Conservation (phyloP, 2,797 vertebrate genomes). For the Trachops cirrhosus region DNA sequence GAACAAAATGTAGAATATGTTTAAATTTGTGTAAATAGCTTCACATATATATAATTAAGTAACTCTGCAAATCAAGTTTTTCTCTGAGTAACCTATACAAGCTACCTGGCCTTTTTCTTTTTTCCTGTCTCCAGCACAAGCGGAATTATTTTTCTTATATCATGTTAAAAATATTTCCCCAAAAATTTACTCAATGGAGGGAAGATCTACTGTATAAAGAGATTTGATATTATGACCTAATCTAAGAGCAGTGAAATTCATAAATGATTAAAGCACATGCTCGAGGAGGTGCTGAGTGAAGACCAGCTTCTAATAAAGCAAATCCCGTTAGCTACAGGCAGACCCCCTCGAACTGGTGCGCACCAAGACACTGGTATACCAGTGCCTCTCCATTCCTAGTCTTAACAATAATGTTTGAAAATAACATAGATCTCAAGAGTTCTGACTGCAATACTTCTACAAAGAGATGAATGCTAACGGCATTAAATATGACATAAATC, state of each 20-base stretch:
- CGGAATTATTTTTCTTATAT: slow-evolving; percentile 43
- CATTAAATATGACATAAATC: not conserved
- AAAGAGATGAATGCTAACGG: not conserved
- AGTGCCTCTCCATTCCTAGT: slow-evolving; percentile 37
- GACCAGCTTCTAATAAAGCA: slow-evolving; percentile 50
- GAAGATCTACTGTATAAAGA: slow-evolving; percentile 68
- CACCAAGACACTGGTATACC: slow-evolving; percentile 28
- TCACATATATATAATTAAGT: not conserved
- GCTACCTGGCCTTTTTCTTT: not conserved
- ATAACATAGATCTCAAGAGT: not conserved
- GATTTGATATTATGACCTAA: slow-evolving; percentile 57
- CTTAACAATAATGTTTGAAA: slow-evolving; percentile 33
- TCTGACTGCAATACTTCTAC: not conserved
- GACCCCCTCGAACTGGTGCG: not conserved
- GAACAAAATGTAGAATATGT: not conserved
- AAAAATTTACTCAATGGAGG: slow-evolving; percentile 67
- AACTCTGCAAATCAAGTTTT: not conserved
- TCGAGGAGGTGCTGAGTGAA: slow-evolving; percentile 67
- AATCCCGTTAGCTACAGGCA: slow-evolving; percentile 58
- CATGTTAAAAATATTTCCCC: slow-evolving; percentile 67
- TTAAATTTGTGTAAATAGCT: not conserved
- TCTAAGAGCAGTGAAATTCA: slow-evolving; percentile 69
- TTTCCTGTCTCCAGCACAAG: not conserved
- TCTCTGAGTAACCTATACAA: not conserved
- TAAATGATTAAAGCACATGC: slow-evolving; percentile 65